These are phyloP conservation scores for Acrossocheilus wenchowensis DNA, from an alignment of 2,797 vertebrate species.

Conservation along the genomic window DNA sequence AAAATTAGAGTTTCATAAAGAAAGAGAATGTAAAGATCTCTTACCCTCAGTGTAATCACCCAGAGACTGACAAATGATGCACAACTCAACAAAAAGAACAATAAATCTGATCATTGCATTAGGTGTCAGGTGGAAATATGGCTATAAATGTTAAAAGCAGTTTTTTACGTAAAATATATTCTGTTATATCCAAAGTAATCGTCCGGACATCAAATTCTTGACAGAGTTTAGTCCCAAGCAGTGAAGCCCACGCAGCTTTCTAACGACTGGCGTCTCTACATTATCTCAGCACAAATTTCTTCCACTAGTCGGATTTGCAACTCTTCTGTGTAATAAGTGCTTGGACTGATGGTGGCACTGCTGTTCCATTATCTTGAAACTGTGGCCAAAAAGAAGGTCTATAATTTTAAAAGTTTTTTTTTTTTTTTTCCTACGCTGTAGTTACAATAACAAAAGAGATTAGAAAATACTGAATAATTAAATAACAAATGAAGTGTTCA, in stretches of 20 bases:
- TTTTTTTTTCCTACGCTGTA: not conserved
- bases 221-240: not conserved
- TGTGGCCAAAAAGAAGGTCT: not conserved
- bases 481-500: not conserved
- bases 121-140: not conserved
- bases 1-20: not conserved
- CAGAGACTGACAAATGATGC: constrained; percentile 63
- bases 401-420: not conserved
- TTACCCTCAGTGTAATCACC: constrained; percentile 57
- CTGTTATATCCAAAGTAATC: not conserved
- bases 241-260: constrained; percentile 19
- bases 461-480: not conserved
- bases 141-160: not conserved
- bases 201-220: not conserved
- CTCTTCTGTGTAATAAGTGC: not conserved
- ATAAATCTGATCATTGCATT: constrained; percentile 61
- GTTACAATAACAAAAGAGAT: not conserved
- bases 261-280: not conserved
- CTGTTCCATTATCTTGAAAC: not conserved
- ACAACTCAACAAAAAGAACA: constrained; percentile 64
- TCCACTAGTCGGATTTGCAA: constrained; percentile 24
- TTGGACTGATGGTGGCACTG: constrained; percentile 17
- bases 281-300: constrained; percentile 6
- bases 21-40: constrained; percentile 15
- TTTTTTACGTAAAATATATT: not conserved